Percentiles rank a stretch among this genome's conserved stretches.
phyloP scores from a whole-genome alignment of 2,888 invertebrate genomes.

The Tholera decimalis region DNA sequence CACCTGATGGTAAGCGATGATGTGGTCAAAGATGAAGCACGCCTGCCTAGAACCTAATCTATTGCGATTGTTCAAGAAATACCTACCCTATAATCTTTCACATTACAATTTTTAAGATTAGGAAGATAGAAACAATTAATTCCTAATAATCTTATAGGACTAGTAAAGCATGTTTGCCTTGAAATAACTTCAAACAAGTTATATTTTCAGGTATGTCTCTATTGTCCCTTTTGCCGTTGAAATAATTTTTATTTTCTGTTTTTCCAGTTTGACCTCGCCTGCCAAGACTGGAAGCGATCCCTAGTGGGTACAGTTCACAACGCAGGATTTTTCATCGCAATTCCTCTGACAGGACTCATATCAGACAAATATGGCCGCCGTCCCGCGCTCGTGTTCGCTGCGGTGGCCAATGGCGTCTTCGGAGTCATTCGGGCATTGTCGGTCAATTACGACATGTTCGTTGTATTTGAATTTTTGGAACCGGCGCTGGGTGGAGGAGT shows the following conservation, averaged over 20 bases:
- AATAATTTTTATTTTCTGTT: conserved; percentile 18
- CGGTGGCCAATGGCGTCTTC: conserved; percentile 90
- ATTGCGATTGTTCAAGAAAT: too few relatives aligned
- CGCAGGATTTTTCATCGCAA: conserved; percentile 94
- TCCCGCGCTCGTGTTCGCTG: conserved; percentile 91
- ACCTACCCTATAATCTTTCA: too few relatives aligned
- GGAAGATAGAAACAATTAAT: too few relatives aligned
- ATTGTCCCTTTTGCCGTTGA: neutral
- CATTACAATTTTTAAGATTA: too few relatives aligned
- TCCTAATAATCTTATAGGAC: too few relatives aligned
- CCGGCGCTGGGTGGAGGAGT: conserved; percentile 91
- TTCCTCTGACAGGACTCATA: conserved; percentile 93
- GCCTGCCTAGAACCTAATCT: too few relatives aligned
- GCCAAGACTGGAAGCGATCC: conserved; percentile 94
- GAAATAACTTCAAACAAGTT: too few relatives aligned
- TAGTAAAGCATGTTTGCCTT: too few relatives aligned
- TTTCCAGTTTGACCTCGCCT: conserved; percentile 93
- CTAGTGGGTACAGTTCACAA: conserved; percentile 95
- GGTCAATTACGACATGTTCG: conserved; percentile 91
- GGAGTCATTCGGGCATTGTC: conserved; percentile 92
- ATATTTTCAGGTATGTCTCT: too few relatives aligned
- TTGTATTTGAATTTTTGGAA: conserved; percentile 91
- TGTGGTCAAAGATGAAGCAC: too few relatives aligned
- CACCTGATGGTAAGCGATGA: too few relatives aligned
- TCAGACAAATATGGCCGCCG: conserved; percentile 94